These are phyloP conservation scores for Gallinago jamesoni DNA, from an alignment of 2,113 vertebrate species.

Conservation along the genomic window DNA sequence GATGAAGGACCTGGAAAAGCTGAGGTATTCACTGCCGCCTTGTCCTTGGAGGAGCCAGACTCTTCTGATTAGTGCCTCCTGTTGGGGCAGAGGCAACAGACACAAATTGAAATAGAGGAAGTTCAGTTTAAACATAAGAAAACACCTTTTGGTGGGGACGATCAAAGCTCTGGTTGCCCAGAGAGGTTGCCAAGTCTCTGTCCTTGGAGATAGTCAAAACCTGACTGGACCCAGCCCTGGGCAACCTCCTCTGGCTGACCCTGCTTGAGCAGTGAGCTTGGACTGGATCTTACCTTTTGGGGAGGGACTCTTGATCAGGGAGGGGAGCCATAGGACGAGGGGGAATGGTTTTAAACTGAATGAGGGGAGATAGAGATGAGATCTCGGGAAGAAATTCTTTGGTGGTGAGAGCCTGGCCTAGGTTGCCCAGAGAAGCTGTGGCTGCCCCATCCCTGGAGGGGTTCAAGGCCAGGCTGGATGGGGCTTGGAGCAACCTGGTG, in stretches of 20 bases:
- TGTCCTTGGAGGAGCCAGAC: not conserved
- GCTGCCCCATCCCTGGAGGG: no score
- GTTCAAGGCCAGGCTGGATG: no score
- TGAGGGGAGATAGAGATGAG: no score
- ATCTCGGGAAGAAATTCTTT: no score
- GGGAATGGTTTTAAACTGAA: no score
- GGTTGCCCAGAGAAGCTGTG: no score
- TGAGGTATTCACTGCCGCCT: not conserved
- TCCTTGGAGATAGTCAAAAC: not conserved
- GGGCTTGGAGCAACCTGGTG: no score
- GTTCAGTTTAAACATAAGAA: not conserved
- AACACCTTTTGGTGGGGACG: not conserved
- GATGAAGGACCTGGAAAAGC: not conserved
- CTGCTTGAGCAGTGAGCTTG: not conserved
- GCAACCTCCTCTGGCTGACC: not conserved
- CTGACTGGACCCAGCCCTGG: not conserved
- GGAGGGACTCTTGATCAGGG: no score
- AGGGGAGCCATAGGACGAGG: no score
- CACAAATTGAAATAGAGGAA: not conserved
- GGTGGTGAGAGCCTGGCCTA: no score
- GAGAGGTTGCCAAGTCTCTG: not conserved
- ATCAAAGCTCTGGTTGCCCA: not conserved
- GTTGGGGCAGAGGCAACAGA: not conserved
- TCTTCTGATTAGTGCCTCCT: not conserved
- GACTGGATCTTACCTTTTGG: no score